Percentiles rank a stretch among this genome's conserved stretches.
Conservation (phyloP, 2,888 invertebrate species). For the Polylopha cassiicola region DNA sequence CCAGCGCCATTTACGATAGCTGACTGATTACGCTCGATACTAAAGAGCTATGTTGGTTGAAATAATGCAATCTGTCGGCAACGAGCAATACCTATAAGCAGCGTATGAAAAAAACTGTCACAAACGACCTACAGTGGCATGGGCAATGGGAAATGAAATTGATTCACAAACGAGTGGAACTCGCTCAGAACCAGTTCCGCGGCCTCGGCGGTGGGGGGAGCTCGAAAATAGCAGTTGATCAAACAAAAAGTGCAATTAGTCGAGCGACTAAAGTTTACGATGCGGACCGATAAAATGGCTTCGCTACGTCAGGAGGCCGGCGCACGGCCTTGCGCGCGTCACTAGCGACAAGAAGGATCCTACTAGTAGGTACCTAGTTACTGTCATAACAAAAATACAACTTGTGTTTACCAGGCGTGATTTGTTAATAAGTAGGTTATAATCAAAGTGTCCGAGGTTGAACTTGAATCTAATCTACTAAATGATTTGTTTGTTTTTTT, state of each 20-base stretch:
- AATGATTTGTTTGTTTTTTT: no score
- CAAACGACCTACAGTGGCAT: conserved; percentile 28
- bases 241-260: conserved; percentile 41
- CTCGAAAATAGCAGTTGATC: conserved; percentile 34
- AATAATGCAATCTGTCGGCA: conserved; percentile 4
- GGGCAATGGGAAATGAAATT: conserved; percentile 38
- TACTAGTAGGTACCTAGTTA: conserved; percentile 1
- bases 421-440: no score
- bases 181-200: conserved; percentile 36
- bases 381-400: conserved; percentile 13
- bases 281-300: conserved; percentile 28
- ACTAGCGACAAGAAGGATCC: conserved; percentile 29
- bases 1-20: conserved; percentile 14
- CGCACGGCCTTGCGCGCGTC: conserved; percentile 36
- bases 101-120: conserved; percentile 34
- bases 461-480: no score
- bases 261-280: conserved; percentile 26
- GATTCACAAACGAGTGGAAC: conserved; percentile 38
- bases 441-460: no score
- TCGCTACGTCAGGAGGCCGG: conserved; percentile 24
- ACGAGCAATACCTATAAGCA: conserved; percentile 3
- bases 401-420: no score
- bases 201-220: conserved; percentile 30
- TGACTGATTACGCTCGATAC: conserved; percentile 15
- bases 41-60: conserved; percentile 8